phyloP scores from a whole-genome alignment of 2,888 invertebrate species.

The Scaptomyza polygonia region DNA sequence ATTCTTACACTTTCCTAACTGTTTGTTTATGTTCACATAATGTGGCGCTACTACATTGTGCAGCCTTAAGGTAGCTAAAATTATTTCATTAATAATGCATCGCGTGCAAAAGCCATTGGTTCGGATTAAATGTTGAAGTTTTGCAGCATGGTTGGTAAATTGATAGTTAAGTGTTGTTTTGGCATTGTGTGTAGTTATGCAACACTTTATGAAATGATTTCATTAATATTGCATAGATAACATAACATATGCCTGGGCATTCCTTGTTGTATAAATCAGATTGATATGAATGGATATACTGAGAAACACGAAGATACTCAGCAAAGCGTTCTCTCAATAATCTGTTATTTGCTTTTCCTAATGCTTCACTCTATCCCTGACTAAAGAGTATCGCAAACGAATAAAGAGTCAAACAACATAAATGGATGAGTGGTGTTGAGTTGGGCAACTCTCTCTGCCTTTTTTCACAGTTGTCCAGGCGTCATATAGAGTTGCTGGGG shows the following conservation, averaged over 20 bases:
- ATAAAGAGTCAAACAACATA: background rate
- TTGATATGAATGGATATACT: background rate
- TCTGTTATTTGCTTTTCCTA: no score
- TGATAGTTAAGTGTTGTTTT: constrained; percentile 6
- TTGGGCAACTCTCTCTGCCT: background rate
- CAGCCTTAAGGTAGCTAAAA: background rate
- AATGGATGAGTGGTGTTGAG: background rate
- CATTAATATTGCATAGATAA: constrained; percentile 47
- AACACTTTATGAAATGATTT: constrained; percentile 43
- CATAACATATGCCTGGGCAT: constrained; percentile 24
- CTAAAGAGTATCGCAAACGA: constrained; percentile 8
- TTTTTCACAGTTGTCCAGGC: constrained; percentile 2
- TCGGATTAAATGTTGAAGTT: constrained; percentile 3
- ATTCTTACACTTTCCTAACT: no score
- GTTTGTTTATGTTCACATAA: background rate
- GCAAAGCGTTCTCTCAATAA: background rate
- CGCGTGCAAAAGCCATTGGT: background rate
- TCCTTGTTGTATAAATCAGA: constrained; percentile 12
- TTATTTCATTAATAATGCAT: constrained; percentile 6
- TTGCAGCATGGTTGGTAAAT: constrained; percentile 4
- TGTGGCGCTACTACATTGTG: background rate
- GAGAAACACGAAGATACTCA: background rate
- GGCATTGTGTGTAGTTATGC: constrained; percentile 7
- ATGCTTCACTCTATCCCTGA: background rate
- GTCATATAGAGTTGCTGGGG: constrained; percentile 7